Base-by-base conservation (phyloP, 2,888 invertebrate species). In the Thysanoteuthis rhombus region DNA sequence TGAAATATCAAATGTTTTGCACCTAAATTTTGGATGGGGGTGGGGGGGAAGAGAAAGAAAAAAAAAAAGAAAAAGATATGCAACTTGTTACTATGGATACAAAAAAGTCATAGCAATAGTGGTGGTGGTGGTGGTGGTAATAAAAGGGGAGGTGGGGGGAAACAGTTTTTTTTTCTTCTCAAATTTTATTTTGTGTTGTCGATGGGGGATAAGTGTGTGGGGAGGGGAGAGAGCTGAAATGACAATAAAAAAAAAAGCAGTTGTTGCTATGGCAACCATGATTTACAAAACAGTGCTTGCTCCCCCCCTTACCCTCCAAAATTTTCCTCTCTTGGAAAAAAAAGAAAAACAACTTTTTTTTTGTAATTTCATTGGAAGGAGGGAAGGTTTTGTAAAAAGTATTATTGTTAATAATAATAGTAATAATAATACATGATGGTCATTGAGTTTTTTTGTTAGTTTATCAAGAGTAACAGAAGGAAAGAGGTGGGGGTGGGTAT, bases 191-290 rank as follows among this genome's bases (percentile, higher is more conserved):
- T 75, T n/a, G 75, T n/a, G n/a, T 75, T 75, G n/a, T 75, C n/a
- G 75, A 75, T n/a, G n/a, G 75, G n/a, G n/a, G n/a, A 75, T 75
- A n/a, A n/a, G 32, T 75, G 25, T n/a, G 75, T n/a, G 75, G 0
- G n/a, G 75, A 32, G n/a, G 75, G 19, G 75, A 75, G 91, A 40
- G 45, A 91, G 42, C 40, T 42, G 91, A 91, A 45, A 91, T 45
- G 45, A 91, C 42, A 91, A 91, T 42, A 91, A 91, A 91, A 91
- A 32, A 91, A 91, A 91, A 91, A 38, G 75, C 75, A 75, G 16
- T 75, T 75, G 75, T 75, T n/a, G 75, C 75, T n/a, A 75, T 75
- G 10, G 32, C n/a, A 75, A 75, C 75, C 75, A 75, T 75, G 75
- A 75, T 75, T 75, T 75, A 75, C 75, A 75, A 75, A 75, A 75